These are phyloP conservation scores for Protodeltote pygarga DNA, from an alignment of 2,888 invertebrate genomes.

Conservation along the genomic window DNA sequence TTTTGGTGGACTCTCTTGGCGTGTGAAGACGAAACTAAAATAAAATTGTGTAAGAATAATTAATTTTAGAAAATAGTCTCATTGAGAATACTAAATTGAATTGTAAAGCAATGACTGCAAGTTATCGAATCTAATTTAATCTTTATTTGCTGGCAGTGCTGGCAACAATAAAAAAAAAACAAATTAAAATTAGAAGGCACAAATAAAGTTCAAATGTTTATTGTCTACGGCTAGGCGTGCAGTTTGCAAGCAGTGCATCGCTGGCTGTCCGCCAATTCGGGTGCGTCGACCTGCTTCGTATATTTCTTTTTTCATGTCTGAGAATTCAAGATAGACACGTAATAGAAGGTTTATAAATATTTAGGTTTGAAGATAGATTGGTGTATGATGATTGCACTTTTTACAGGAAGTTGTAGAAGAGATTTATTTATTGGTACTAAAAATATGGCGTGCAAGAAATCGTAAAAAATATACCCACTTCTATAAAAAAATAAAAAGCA, in stretches of 20 bases:
- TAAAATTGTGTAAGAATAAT: too few species aligned
- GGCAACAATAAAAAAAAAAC: constrained; percentile 10
- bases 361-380: constrained; percentile 19
- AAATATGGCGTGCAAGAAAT: constrained; percentile 21
- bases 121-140: too few species aligned
- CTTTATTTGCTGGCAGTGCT: background rate
- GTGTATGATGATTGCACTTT: constrained; percentile 26
- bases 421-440: constrained; percentile 13
- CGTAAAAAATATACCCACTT: too few species aligned
- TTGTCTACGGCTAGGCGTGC: constrained; percentile 61
- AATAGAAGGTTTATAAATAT: constrained; percentile 40
- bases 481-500: too few species aligned
- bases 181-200: constrained; percentile 43
- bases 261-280: constrained; percentile 68
- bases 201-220: constrained; percentile 40
- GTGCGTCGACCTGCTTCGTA: constrained; percentile 62
- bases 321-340: constrained; percentile 46
- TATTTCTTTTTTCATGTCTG: constrained; percentile 56
- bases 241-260: constrained; percentile 56
- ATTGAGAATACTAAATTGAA: too few species aligned
- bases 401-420: constrained; percentile 4
- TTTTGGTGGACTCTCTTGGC: too few species aligned
- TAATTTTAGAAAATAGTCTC: too few species aligned
- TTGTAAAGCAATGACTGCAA: too few species aligned
- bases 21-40: too few species aligned